phyloP scores from a whole-genome alignment of 2,797 vertebrate genomes.

The Sebastes diploproa region DNA sequence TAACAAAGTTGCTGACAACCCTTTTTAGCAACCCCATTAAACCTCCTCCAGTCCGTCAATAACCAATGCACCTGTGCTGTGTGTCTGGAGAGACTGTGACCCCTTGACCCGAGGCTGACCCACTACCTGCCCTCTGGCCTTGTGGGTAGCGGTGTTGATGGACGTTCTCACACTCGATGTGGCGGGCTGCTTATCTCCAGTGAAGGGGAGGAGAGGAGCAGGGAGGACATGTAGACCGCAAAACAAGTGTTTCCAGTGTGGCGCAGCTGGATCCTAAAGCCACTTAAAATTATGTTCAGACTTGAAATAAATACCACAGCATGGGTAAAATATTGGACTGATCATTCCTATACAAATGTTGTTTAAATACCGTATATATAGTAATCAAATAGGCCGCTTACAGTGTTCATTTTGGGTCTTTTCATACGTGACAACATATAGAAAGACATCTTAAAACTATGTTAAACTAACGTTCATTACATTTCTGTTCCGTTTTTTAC shows the following conservation, averaged over 20 bases:
- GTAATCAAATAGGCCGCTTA: too few species aligned
- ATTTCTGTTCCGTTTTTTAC: too few species aligned
- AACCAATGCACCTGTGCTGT: conserved; percentile 57
- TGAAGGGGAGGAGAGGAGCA: conserved; percentile 19
- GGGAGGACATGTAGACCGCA: not conserved
- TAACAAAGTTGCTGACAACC: not conserved
- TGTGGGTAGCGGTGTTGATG: conserved; percentile 61
- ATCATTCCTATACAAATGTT: too few species aligned
- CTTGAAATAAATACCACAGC: not conserved
- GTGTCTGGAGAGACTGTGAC: conserved; percentile 32
- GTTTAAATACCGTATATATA: too few species aligned
- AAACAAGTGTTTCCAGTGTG: not conserved
- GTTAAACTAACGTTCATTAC: too few species aligned
- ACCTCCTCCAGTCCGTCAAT: not conserved
- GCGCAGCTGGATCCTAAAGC: not conserved
- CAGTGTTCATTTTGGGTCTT: too few species aligned
- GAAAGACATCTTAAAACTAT: too few species aligned
- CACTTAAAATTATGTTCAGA: not conserved
- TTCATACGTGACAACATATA: too few species aligned
- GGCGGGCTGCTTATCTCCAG: conserved; percentile 50
- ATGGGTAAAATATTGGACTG: not conserved
- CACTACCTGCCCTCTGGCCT: conserved; percentile 57
- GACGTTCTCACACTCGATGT: conserved; percentile 65
- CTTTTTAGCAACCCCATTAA: conserved; percentile 11
- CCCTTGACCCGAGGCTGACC: conserved; percentile 46